Percentiles rank a stretch among this genome's conserved stretches.
Conservation (phyloP, 2,113 vertebrate species). For the Otocyon megalotis region DNA sequence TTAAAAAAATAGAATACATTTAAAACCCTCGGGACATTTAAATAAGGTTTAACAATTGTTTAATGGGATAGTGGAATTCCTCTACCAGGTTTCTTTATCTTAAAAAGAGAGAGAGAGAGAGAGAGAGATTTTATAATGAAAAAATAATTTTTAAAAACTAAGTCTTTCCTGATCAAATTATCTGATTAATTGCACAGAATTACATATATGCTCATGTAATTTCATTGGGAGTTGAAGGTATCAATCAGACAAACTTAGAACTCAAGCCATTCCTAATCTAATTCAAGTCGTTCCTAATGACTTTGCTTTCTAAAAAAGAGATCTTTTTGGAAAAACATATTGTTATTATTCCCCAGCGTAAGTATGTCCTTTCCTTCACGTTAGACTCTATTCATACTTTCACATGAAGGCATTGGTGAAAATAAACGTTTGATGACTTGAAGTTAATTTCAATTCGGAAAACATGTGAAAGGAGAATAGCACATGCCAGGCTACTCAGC, state of each 20-base stretch:
- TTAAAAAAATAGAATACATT: neutral
- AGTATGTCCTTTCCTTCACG: neutral
- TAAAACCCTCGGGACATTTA: neutral
- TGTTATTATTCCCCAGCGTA: neutral
- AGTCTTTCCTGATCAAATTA: neutral
- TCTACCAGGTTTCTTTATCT: neutral
- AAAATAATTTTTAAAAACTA: slow-evolving; percentile 42
- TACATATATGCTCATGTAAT: neutral
- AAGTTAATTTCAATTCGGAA: slow-evolving; percentile 32
- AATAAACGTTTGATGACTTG: neutral
- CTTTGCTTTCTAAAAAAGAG: neutral
- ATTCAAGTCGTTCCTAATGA: neutral
- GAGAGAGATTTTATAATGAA: neutral
- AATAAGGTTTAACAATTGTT: slow-evolving; percentile 1
- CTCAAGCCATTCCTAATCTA: slow-evolving; percentile 6
- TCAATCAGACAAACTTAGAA: slow-evolving; percentile 35
- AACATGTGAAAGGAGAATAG: neutral
- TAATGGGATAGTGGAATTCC: neutral
- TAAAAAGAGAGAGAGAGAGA: neutral
- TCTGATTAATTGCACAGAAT: neutral
- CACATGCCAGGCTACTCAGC: neutral
- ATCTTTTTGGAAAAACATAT: neutral
- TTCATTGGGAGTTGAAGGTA: neutral
- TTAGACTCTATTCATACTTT: neutral
- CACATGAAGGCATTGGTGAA: neutral